Evolutionary conservation across 2,888 invertebrate genomes (phyloP), one percentile per base, ranked within the genome.

Genomic region (Cheilosia pagana): DNA sequence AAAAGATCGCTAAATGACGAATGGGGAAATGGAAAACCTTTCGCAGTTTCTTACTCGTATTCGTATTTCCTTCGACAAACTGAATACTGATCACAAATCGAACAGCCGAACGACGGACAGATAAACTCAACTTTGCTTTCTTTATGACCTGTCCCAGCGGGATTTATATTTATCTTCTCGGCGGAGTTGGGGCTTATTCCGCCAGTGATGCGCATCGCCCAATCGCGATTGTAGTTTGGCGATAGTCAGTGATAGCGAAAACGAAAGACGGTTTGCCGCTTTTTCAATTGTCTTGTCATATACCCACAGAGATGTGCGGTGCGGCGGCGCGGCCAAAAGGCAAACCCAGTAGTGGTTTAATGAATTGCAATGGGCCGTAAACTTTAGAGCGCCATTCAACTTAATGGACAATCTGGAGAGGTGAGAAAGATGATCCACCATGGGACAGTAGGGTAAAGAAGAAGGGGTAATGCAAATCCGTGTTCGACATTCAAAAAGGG

Each of bases 231-330:
- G 57, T 12, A 57, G 50, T 52, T 62, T 43, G 14, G 50, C 63
- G 71, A 55, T 74, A 55, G 68, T 52, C 55, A 60, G 10, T 62
- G 77, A 72, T 67, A 77, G 55, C 48, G 67, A 72, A 67, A 77
- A 65, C 53, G 45, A 72, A 52, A 60, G 59, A 71, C 43, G 43
- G 28, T 50, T 23, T 59, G 68, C 62, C 19, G 53, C 68, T 23
- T 75, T 74, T 78, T 63, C 74, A 65, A 78, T 79, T 74, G 83
- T 83, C 83, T 83, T 78, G 78, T 83, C 79, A 74, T 57, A 31
- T 43, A n/a, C n/a, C 35, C 5, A 25, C 12, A 14, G 3, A 43
- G 50, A 62, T 57, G 35, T 62, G 67, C 71, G 55, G n/a, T n/a
- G 31, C 48, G 52, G 39, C 23, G 35, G 35, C 35, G 12, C 35